These are phyloP conservation scores for Monodelphis domestica DNA, from an alignment of 2,797 vertebrate species.

Conservation along the genomic window DNA sequence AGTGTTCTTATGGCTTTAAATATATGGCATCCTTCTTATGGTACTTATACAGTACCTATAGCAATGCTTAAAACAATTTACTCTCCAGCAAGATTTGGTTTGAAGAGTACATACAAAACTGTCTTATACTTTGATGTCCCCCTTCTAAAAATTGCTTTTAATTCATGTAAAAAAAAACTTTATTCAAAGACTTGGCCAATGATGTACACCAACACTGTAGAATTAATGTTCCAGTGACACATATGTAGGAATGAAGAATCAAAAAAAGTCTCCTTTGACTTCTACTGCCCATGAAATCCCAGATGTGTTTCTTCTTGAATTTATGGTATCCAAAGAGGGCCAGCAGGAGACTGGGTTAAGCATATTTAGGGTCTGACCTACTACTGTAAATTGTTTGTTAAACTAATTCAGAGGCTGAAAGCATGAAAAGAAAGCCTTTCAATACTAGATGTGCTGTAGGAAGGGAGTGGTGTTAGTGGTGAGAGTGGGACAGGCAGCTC, in stretches of 20 bases:
- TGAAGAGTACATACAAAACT: conserved; percentile 31
- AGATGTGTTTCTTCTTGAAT: conserved; percentile 31
- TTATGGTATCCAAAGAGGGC: conserved; percentile 54
- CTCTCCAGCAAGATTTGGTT: background rate
- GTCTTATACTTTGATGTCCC: background rate
- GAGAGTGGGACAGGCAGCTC: conserved; percentile 52
- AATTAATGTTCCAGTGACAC: background rate
- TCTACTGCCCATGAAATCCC: conserved; percentile 55
- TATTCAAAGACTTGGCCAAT: background rate
- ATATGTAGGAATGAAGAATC: background rate
- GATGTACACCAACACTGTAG: conserved; percentile 1
- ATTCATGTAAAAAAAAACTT: conserved; percentile 32
- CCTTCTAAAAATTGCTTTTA: conserved; percentile 22
- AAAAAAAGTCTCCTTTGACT: conserved; percentile 32
- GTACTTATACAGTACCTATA: background rate
- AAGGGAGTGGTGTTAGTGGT: conserved; percentile 72
- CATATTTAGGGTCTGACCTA: conserved; percentile 58
- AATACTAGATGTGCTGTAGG: conserved; percentile 68
- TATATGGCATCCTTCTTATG: background rate
- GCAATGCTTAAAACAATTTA: background rate
- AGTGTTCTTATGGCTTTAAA: background rate
- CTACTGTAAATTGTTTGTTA: conserved; percentile 72
- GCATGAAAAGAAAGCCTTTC: conserved; percentile 70
- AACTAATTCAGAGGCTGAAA: conserved; percentile 57
- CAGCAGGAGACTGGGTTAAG: background rate